These are phyloP conservation scores for Mastomys natalensis DNA, from an alignment of 2,113 vertebrate genomes.

Conservation along the genomic window DNA sequence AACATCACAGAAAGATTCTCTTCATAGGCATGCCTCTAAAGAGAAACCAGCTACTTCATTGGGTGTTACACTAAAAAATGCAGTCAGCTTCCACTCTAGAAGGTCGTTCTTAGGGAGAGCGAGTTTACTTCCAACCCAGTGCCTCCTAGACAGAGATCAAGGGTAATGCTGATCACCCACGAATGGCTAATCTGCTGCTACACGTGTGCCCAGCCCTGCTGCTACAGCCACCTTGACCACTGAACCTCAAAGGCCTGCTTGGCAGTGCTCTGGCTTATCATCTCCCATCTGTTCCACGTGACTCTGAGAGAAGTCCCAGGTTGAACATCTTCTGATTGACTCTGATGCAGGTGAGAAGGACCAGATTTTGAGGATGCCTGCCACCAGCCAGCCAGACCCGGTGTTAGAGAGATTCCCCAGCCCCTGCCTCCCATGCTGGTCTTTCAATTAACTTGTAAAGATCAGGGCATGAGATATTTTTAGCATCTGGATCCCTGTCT, in stretches of 20 bases:
- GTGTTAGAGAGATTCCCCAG: not conserved
- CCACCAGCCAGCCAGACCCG: not conserved
- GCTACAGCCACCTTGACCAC: not conserved
- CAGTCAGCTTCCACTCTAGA: not conserved
- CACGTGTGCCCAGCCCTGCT: not conserved
- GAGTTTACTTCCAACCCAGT: not conserved
- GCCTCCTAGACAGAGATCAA: not conserved
- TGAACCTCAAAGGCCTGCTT: not conserved
- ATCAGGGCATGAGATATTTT: slow-evolving; percentile 46
- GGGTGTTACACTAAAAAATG: not conserved
- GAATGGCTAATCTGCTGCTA: not conserved
- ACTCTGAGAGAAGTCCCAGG: not conserved
- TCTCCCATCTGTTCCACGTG: not conserved
- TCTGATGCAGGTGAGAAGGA: not conserved
- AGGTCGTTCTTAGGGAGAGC: not conserved
- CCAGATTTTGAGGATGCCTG: not conserved
- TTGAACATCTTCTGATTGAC: not conserved
- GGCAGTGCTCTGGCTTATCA: not conserved
- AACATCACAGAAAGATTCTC: not conserved
- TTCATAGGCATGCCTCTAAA: not conserved
- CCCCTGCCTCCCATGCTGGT: not conserved
- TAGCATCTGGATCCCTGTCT: slow-evolving; percentile 56
- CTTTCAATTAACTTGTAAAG: slow-evolving; percentile 27
- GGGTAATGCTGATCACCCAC: not conserved
- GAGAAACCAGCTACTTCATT: not conserved